Conservation (phyloP, 2,113 vertebrate genomes). For the Dasyornis broadbenti region DNA sequence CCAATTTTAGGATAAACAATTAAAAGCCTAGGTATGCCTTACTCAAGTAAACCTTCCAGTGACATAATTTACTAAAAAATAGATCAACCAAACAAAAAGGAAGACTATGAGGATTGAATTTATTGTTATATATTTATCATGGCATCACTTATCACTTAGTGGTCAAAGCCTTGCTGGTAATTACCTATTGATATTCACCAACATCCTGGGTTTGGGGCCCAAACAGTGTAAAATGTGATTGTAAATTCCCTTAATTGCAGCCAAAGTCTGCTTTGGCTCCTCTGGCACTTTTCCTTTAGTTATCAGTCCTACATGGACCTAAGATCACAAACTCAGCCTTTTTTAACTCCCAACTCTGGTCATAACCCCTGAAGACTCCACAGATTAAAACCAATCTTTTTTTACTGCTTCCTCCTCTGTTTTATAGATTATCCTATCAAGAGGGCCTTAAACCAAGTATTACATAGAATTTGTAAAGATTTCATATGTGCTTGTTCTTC, state of each 20-base stretch:
- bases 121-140: neutral
- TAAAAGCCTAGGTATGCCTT: neutral
- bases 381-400: neutral
- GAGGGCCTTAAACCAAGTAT: neutral
- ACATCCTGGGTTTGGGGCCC: neutral
- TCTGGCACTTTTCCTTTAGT: neutral
- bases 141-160: neutral
- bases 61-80: neutral
- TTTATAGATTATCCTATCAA: neutral
- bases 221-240: neutral
- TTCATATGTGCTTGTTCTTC: neutral
- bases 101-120: neutral
- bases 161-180: neutral
- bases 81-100: neutral
- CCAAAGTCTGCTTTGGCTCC: neutral
- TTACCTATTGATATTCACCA: neutral
- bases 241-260: neutral
- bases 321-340: neutral
- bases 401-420: neutral
- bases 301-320: neutral
- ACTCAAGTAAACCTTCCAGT: neutral
- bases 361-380: fast-evolving
- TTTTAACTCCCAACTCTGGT: neutral
- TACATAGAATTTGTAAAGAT: neutral
- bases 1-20: neutral